Base-by-base conservation (phyloP, 92 coral and sea anemone species). In the Zoanthus sociatus region DNA sequence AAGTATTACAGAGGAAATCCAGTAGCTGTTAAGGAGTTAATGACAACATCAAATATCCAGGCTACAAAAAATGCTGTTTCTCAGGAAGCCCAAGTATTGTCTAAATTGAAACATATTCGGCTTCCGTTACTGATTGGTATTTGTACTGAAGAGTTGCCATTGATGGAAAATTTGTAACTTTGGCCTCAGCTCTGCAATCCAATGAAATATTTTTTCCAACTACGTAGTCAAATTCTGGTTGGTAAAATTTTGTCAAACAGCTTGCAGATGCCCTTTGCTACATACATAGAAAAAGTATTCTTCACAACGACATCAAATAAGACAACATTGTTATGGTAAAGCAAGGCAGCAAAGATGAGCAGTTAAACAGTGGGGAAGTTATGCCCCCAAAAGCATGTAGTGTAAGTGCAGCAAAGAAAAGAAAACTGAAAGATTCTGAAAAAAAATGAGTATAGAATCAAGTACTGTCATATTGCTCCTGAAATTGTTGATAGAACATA, bases 241-340 rank as follows among this genome's bases (percentile, higher is more conserved):
- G 70, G 70, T 7, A 14, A 56, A 56, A 5, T 56, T 56, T 84
- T 54, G 17, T 20, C 61, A 44, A 83, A n/a, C n/a, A n/a, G n/a
- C n/a, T n/a, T n/a, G n/a, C n/a, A n/a, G n/a, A n/a, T n/a, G n/a
- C n/a, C n/a, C n/a, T n/a, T n/a, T n/a, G n/a, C n/a, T 15, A 50
- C 53, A 6, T 85, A 88, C 76, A 55, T 44, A 74, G 83, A 76
- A 72, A 61, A 31, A 79, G 20, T 71, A 51, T 83, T 17, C 91
- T 83, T 32, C 83, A 88, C 66, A 88, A 83, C 20, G 60, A 75
- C 26, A 26, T 26, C 8, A 89, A 68, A 42, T 84, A 66, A 7
- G 78, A 83, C 46, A 87, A 87, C 79, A 55, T 79, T 2, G 86
- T 87, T 21, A 5, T 89, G 10, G 90, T 51, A 3, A 42, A 54